phyloP scores from a whole-genome alignment of 2,888 invertebrate species.

The Diadegma fenestrale region DNA sequence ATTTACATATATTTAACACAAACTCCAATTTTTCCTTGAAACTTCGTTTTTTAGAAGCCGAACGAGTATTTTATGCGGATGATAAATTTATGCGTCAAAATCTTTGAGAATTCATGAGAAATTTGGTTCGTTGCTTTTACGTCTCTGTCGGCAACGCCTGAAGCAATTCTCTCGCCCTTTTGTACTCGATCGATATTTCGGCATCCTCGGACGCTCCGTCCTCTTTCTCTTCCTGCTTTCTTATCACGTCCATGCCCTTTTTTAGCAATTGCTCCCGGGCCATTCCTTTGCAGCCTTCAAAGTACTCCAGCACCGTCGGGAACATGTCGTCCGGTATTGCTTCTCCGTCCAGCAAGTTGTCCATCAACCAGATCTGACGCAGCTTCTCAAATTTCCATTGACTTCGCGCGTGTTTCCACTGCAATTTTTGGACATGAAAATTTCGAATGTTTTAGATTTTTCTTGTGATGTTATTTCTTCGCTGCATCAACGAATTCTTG shows the following conservation, averaged over 20 bases:
- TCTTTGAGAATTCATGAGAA: conserved; percentile 15
- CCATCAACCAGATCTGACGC: conserved; percentile 91
- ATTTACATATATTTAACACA: conserved; percentile 54
- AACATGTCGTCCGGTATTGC: conserved; percentile 88
- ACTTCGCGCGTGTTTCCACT: conserved; percentile 90
- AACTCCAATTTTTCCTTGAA: conserved; percentile 1
- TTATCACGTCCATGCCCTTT: conserved; percentile 88
- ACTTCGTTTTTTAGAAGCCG: conserved; percentile 34
- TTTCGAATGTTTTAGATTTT: background rate
- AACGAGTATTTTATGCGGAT: conserved; percentile 52
- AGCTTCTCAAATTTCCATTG: conserved; percentile 94
- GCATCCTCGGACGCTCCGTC: conserved; percentile 81
- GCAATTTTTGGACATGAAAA: conserved; percentile 71
- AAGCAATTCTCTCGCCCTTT: conserved; percentile 89
- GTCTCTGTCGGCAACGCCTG: conserved; percentile 87
- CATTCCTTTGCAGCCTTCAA: conserved; percentile 89
- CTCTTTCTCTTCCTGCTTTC: conserved; percentile 87
- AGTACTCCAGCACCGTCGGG: conserved; percentile 89
- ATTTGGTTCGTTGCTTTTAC: conserved; percentile 72
- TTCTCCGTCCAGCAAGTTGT: conserved; percentile 88
- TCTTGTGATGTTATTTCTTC: background rate
- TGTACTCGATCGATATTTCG: conserved; percentile 84
- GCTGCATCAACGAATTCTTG: background rate
- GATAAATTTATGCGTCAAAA: conserved; percentile 14
- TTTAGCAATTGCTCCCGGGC: conserved; percentile 88